Evolutionary conservation across 1,140 invertebrate genomes (phyloP).

Genomic region (Paralvinella palmiformis): DNA sequence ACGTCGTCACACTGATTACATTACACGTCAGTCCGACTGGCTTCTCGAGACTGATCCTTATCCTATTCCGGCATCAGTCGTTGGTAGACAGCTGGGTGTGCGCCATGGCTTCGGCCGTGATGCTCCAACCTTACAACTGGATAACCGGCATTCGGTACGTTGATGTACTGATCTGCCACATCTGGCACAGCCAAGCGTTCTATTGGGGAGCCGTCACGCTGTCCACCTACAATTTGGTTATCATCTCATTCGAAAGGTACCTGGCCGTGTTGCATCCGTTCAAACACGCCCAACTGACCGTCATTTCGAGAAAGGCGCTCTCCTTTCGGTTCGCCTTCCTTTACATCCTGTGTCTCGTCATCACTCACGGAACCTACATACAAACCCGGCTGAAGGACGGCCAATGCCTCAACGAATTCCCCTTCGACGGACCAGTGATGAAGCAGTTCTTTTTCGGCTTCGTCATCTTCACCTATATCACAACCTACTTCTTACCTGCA

Average conservation of each 20-base stretch:
- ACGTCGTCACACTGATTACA: not conserved
- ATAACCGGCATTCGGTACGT: not conserved
- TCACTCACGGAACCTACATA: constrained; percentile 16
- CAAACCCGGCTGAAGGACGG: constrained; percentile 13
- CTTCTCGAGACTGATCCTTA: constrained; percentile 6
- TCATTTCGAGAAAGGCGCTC: not conserved
- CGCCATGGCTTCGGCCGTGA: not conserved
- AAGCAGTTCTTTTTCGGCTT: constrained; percentile 12
- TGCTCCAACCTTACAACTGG: constrained; percentile 1
- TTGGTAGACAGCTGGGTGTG: constrained; percentile 7
- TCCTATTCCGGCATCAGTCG: constrained; percentile 7
- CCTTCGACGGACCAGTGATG: not conserved
- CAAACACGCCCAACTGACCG: not conserved
- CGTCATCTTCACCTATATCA: constrained; percentile 17
- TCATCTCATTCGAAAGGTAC: constrained; percentile 10
- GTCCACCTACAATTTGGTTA: constrained; percentile 16
- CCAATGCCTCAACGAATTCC: constrained; percentile 12
- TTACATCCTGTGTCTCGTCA: constrained; percentile 9
- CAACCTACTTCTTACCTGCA: constrained; percentile 14
- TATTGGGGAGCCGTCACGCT: constrained; percentile 14
- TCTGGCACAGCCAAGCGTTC: constrained; percentile 7
- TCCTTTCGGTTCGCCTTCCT: not conserved
- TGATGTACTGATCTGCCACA: not conserved
- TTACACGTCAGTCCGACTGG: constrained; percentile 1
- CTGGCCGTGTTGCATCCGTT: constrained; percentile 9